Evolutionary conservation across 2,888 invertebrate species (phyloP).

Genomic region (Arge pagana): DNA sequence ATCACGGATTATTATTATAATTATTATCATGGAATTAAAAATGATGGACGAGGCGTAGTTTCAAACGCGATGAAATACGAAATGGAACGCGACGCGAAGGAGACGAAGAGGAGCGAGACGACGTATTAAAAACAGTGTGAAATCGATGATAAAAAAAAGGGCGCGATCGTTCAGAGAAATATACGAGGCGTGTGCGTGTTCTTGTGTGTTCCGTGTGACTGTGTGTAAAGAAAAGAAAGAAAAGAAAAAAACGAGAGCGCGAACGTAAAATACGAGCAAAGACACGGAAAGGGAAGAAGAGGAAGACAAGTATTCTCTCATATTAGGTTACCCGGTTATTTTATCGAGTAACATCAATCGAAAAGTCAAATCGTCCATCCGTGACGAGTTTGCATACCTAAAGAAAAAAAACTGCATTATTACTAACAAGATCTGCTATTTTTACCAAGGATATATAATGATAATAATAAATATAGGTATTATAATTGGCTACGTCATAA

Average conservation of each 20-base stretch:
- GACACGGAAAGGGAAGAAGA: neutral
- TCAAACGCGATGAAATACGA: neutral
- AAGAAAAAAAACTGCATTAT: slow-evolving; percentile 31
- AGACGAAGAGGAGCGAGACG: neutral
- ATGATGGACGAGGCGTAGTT: no score
- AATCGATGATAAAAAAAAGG: no score
- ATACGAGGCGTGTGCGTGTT: no score
- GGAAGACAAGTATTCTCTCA: no score
- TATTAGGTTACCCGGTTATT: no score
- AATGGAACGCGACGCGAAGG: neutral
- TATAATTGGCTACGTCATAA: slow-evolving; percentile 42
- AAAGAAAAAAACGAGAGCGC: neutral
- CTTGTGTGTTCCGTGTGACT: no score
- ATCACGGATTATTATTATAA: slow-evolving; percentile 37
- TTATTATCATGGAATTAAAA: slow-evolving; percentile 38
- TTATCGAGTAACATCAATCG: slow-evolving; percentile 27
- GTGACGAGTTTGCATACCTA: slow-evolving; percentile 31
- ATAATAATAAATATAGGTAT: slow-evolving; percentile 44
- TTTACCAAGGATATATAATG: slow-evolving; percentile 37
- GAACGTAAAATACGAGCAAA: neutral
- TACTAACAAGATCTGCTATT: slow-evolving; percentile 49
- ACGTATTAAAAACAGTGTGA: neutral
- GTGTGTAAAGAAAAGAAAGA: neutral
- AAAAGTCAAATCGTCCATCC: slow-evolving; percentile 33
- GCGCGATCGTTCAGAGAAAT: no score